Base-by-base conservation (phyloP, 2,113 vertebrate genomes). In the Engraulis encrasicolus region DNA sequence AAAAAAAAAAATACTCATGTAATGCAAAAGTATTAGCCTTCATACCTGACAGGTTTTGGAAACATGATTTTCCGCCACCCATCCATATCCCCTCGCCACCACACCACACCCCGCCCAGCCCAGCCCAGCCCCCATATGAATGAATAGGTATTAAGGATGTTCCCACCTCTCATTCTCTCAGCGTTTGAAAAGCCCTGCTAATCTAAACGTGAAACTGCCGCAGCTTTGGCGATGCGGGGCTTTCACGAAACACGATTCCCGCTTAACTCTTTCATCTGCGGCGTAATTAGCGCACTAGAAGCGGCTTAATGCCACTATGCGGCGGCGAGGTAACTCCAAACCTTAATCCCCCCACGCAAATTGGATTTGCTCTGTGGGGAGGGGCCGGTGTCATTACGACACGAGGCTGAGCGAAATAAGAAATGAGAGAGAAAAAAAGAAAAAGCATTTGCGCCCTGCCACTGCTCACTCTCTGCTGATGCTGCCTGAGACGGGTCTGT, bases 281-380 rank as follows among this genome's bases (percentile, higher is more conserved):
- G 93, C 92, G 91, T 93, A 94, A 95, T 95, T 94, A 94, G 91
- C 83, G 7, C 88, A 81, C 87, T 84, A 91, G 88, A 90, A 92
- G 91, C 85, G 86, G 92, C 87, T 93, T 93, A 89, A 89, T 78
- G 84, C 88, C 88, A 85, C 87, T 89, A 90, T 84, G 81, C 81
- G 81, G 86, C n/a, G 90, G 85, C 86, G 90, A 92, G 91, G 92
- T 91, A 92, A 91, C 89, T 89, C 80, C 85, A 91, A 89, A 90
- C 91, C 85, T 89, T 92, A 93, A 94, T 94, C 94, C 93, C 86
- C 89, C 81, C 52, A 87, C 88, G 90, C 80, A 92, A 94, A 95
- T 94, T 92, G 90, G 92, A 94, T 95, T 95, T 94, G 89, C 90
- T 87, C 78, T 36, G 88, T 88, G 88, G 90, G 83, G 92, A 85